Conservation (phyloP, 2,797 vertebrate genomes). For the Rhinophrynus dorsalis region DNA sequence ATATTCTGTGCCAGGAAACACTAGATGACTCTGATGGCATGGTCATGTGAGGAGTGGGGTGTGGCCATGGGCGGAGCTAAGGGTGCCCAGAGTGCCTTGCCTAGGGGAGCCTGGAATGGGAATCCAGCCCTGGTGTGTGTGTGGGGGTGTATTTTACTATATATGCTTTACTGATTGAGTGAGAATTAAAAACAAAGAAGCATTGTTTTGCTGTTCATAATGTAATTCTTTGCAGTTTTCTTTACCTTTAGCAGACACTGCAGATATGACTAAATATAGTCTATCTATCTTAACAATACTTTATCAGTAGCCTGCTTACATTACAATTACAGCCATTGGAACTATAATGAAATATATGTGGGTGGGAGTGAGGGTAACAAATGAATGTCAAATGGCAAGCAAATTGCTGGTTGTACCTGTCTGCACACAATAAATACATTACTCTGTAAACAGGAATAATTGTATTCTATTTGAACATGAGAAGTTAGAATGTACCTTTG, state of each 20-base stretch:
- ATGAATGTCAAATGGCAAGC: conserved; percentile 31
- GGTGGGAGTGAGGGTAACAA: conserved; percentile 19
- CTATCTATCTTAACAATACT: conserved; percentile 28
- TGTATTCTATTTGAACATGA: conserved; percentile 7
- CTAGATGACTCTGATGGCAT: too few species aligned
- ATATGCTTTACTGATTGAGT: too few species aligned
- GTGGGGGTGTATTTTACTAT: too few species aligned
- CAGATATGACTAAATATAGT: conserved; percentile 10
- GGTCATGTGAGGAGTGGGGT: too few species aligned
- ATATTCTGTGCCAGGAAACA: too few species aligned
- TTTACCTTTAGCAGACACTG: background rate
- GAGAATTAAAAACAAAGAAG: too few species aligned
- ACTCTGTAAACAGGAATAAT: conserved; percentile 16
- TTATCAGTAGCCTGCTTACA: conserved; percentile 12
- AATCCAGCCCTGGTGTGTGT: too few species aligned
- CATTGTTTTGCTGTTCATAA: too few species aligned
- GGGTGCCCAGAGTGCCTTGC: too few species aligned
- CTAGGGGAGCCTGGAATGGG: too few species aligned
- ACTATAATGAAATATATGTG: conserved; percentile 31
- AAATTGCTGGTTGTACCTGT: conserved; percentile 15
- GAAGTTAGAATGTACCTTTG: background rate
- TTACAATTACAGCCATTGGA: conserved; percentile 31
- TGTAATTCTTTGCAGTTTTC: conserved; percentile 1
- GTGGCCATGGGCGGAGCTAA: too few species aligned
- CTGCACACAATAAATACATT: conserved; percentile 21